Evolutionary conservation across 1,140 invertebrate species (phyloP).

Genomic region (Lerema accius): DNA sequence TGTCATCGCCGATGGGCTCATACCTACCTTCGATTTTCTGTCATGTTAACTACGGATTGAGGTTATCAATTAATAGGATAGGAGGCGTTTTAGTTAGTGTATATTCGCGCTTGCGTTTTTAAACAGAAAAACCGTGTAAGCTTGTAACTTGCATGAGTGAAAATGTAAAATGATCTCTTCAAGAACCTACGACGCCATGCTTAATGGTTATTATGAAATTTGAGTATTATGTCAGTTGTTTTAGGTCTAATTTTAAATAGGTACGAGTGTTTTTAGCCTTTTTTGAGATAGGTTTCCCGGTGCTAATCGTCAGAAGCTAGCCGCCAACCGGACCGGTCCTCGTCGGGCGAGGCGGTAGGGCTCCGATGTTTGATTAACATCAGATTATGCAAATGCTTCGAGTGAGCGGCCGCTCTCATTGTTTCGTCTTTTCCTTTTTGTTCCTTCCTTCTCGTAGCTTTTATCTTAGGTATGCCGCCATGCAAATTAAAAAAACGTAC

Average conservation of each 20-base stretch:
- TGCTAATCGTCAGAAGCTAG: conserved; percentile 28
- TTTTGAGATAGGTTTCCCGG: conserved; percentile 21
- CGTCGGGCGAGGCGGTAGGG: conserved; percentile 47
- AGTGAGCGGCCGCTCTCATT: conserved; percentile 74
- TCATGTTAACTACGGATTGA: background rate
- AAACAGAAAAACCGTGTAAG: conserved; percentile 9
- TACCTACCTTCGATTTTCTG: conserved; percentile 18
- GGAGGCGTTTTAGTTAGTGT: too few species aligned
- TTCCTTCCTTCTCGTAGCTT: conserved; percentile 65
- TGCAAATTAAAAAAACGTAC: conserved; percentile 74
- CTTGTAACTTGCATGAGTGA: conserved; percentile 14
- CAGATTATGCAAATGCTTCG: conserved; percentile 80
- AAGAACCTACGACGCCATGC: background rate
- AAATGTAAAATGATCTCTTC: background rate
- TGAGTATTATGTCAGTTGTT: background rate
- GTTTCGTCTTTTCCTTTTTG: conserved; percentile 73
- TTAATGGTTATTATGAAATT: background rate
- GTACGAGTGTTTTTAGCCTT: conserved; percentile 5
- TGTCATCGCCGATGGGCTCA: conserved; percentile 53
- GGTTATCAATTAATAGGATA: background rate
- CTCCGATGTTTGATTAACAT: conserved; percentile 78
- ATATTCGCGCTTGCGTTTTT: too few species aligned
- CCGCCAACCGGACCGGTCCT: conserved; percentile 39
- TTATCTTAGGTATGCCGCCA: conserved; percentile 76
- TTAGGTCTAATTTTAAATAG: background rate